phyloP scores from a whole-genome alignment of 2,888 invertebrate species.

The Parthenolecanium corni region DNA sequence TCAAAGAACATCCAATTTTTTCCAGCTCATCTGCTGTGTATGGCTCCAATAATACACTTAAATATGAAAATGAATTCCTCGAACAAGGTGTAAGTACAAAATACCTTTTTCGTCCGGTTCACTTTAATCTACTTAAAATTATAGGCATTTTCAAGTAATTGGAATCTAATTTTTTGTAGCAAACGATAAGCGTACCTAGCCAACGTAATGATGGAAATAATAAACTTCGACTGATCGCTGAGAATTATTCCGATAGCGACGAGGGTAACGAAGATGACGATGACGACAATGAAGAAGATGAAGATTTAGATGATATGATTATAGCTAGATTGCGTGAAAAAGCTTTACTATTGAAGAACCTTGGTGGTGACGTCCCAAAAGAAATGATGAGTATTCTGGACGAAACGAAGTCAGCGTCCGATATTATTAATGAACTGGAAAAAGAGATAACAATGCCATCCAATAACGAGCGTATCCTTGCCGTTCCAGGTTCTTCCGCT shows the following conservation, averaged over 20 bases:
- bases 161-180: no score
- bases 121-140: no score
- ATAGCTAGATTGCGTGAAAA: constrained; percentile 44
- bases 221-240: neutral
- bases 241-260: constrained; percentile 1
- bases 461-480: neutral
- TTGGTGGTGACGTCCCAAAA: constrained; percentile 12
- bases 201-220: neutral
- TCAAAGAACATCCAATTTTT: constrained; percentile 7
- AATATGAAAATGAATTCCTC: no score
- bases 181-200: no score
- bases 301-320: constrained; percentile 46
- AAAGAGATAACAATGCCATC: neutral
- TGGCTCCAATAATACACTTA: no score
- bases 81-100: no score
- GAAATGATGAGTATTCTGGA: constrained; percentile 23
- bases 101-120: no score
- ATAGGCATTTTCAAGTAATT: no score
- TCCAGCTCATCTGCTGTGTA: neutral
- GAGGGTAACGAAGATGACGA: constrained; percentile 3
- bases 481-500: no score
- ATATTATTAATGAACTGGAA: constrained; percentile 20
- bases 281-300: constrained; percentile 31
- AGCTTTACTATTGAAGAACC: constrained; percentile 44
- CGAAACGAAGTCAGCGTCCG: constrained; percentile 15